Evolutionary conservation across 2,113 vertebrate species (phyloP).

Genomic region (Rutilus rutilus): DNA sequence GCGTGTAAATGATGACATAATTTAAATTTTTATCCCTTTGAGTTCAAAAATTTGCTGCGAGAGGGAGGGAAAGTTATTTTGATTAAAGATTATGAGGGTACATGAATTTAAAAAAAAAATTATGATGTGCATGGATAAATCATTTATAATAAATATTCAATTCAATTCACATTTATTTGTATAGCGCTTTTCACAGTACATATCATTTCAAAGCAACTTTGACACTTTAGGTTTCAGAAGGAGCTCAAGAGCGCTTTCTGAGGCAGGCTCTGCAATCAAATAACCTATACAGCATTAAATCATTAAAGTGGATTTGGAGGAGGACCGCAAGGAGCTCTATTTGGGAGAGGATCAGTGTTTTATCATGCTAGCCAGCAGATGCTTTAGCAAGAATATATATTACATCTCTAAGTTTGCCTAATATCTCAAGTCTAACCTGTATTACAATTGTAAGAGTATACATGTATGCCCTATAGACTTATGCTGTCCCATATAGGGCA

Average conservation of each 20-base stretch:
- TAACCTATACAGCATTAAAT: not conserved
- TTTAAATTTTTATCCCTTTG: not conserved
- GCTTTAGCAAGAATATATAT: not conserved
- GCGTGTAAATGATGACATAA: not conserved
- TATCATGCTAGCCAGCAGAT: not conserved
- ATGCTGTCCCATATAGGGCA: constrained; percentile 50
- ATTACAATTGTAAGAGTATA: not conserved
- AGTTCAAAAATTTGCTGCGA: not conserved
- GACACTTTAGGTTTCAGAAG: not conserved
- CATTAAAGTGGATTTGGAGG: not conserved
- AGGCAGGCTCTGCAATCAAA: not conserved
- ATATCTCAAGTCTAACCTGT: constrained; percentile 1
- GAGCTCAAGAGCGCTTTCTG: not conserved
- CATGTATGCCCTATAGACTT: constrained; percentile 18
- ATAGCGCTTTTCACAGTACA: not conserved
- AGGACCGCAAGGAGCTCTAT: not conserved
- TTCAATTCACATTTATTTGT: too few relatives aligned
- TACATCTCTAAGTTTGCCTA: not conserved
- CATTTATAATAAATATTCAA: too few relatives aligned
- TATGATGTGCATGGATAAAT: too few relatives aligned
- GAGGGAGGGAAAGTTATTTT: too few relatives aligned
- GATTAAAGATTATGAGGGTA: too few relatives aligned
- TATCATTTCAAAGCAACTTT: not conserved
- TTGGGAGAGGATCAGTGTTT: not conserved
- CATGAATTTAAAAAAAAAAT: too few relatives aligned